Evolutionary conservation across 2,888 invertebrate species (phyloP), one percentile per base, ranked within the genome.

Genomic region (Liodrosophila aerea): DNA sequence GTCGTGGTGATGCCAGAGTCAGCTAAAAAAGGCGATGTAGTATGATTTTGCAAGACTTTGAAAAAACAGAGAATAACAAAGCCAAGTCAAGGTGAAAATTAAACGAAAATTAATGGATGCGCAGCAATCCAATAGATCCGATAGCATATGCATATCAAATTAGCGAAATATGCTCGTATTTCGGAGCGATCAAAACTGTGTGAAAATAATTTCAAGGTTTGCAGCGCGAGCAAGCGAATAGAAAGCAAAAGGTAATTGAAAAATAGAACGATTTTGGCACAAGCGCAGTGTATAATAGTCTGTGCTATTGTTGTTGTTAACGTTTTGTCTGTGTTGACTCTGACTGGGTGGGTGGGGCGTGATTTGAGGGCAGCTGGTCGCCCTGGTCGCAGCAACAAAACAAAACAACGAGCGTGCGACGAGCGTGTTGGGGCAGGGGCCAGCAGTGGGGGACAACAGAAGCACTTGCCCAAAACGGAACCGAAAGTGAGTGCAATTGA

Each of bases 151-250:
- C 81, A 78, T 85, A 81, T 85, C 77, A 73, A 68, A 80, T 83
- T 72, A 82, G 65, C 58, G 56, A 85, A 78, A 85, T 85, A 78
- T 78, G 78, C 82, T 82, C 72, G 56, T 60, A 72, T 73, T 73
- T 76, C 73, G 61, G 57, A 82, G 72, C 67, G 64, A 85, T 83
- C 81, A 76, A 83, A 85, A 69, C 74, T 74, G 81, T 81, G 81
- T 75, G 80, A 86, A 82, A 82, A 86, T 81, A 86, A 86, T 85
- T 86, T 84, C 84, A 84, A 84, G 84, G 84, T 84, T 84, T 81
- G 84, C 86, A 76, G 58, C 44, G 68, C 45, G 49, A 75, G 76
- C 75, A 73, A 74, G 74, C 85, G 86, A 86, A 86, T 75, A 86
- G 81, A 78, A 83, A 82, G 78, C 83, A 73, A 77, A 80, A 73